Base-by-base conservation (phyloP, 2,797 vertebrate genomes). In the Danio choprae region DNA sequence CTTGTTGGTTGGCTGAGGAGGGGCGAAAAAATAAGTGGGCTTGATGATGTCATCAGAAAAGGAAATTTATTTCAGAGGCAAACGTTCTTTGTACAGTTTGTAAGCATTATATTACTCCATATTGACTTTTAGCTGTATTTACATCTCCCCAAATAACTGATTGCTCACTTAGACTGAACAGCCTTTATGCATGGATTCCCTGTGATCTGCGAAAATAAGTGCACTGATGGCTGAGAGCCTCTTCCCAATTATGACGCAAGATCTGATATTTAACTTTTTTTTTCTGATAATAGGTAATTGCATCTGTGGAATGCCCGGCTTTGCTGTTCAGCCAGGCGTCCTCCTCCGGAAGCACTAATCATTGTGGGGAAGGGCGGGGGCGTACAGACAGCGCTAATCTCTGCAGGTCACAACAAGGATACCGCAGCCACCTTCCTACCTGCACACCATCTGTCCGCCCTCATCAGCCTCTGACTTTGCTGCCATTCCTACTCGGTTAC, bases 381-480 rank as follows among this genome's bases (percentile, higher is more conserved):
- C 12, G 59, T 50, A 22, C 51, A 82, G 71, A 75, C 72, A 74
- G 68, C 13, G 55, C 78, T 81, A 77, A 82, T 85, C 74, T 81
- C 72, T 29, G 76, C 59, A 81, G 82, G 81, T 82, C 81, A 70
- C 74, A 74, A 63, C 55, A 74, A 78, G 78, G 78, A 81, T 84
- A 83, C 22, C 62, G 20, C 56, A 55, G 65, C 67, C 80, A 77
- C 80, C 77, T 64, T 83, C 70, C 82, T 84, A 84, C 85, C 87
- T 87, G 82, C 15, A 65, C 44, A 70, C 81, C 82, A 81, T 85
- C 84, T 85, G 81, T 78, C 73, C 38, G 58, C 44, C 53, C 65
- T 67, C 44, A 68, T 68, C 68, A 72, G 67, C 64, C 63, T 71
- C 81, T 70, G 50, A 79, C 81, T 74, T 29, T 71, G 15, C 64